Percentiles rank a stretch among this genome's conserved stretches.
Conservation (phyloP, 2,888 invertebrate genomes). For the Prenolepis imparis region DNA sequence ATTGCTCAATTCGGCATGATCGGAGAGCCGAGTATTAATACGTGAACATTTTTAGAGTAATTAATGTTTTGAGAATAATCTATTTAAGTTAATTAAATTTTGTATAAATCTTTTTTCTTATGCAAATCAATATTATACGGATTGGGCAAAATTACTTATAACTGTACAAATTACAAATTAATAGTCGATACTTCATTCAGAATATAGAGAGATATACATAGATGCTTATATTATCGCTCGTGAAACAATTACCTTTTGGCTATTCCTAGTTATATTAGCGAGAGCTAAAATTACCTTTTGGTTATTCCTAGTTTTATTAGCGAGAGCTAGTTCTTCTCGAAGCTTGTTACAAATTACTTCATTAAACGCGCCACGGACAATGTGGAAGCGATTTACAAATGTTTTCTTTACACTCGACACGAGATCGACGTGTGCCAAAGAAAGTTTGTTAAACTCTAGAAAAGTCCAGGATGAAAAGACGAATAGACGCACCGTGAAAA, state of each 20-base stretch:
- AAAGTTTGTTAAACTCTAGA: slow-evolving; percentile 36
- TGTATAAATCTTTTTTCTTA: background rate
- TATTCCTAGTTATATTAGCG: slow-evolving; percentile 3
- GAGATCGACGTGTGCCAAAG: slow-evolving; percentile 32
- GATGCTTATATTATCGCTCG: slow-evolving; percentile 1
- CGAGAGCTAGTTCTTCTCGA: slow-evolving; percentile 5
- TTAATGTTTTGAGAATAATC: background rate
- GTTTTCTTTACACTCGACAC: slow-evolving; percentile 33
- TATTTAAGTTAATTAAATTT: background rate
- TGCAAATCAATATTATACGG: background rate
- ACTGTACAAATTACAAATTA: slow-evolving; percentile 5
- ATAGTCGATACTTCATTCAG: background rate
- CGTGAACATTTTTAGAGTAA: background rate
- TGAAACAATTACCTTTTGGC: background rate
- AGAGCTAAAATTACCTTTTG: too few relatives aligned
- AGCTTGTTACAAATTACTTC: slow-evolving; percentile 47
- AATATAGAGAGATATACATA: background rate
- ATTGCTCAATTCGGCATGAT: slow-evolving; percentile 46
- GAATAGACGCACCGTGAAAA: slow-evolving; percentile 43
- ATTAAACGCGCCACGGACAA: slow-evolving; percentile 45
- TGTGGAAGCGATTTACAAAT: slow-evolving; percentile 49
- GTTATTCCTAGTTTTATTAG: slow-evolving; percentile 1
- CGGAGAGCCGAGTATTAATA: background rate
- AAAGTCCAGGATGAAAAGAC: slow-evolving; percentile 4
- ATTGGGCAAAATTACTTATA: too few relatives aligned